phyloP scores from a whole-genome alignment of 2,113 vertebrate genomes.

The Actenoides hombroni region DNA sequence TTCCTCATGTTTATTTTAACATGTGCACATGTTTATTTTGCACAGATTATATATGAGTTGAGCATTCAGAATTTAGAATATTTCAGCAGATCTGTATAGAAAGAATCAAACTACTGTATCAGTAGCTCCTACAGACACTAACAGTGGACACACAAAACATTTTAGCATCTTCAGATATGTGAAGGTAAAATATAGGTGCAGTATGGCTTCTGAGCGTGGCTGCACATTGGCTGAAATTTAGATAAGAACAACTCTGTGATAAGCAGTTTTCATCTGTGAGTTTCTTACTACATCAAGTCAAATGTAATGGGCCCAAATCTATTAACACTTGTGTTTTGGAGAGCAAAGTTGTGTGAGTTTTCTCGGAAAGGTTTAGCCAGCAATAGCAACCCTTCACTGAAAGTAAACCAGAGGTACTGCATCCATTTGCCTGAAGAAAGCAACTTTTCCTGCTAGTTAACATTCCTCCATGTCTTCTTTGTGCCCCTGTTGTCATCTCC shows the following conservation, averaged over 20 bases:
- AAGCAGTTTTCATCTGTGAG: not conserved
- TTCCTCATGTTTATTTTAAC: not conserved
- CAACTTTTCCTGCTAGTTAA: not conserved
- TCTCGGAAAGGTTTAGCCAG: not conserved
- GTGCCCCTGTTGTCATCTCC: not conserved
- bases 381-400: not conserved
- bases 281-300: not conserved
- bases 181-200: conserved; percentile 70
- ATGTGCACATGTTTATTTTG: not conserved
- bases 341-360: not conserved
- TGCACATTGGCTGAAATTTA: conserved; percentile 66
- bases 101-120: not conserved
- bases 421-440: not conserved
- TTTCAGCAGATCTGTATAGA: not conserved
- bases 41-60: not conserved
- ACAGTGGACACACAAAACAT: conserved; percentile 73
- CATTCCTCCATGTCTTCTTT: accelerated
- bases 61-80: not conserved
- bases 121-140: conserved; percentile 59
- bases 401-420: not conserved
- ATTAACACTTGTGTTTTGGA: not conserved
- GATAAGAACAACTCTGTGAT: not conserved
- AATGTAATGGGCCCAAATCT: not conserved
- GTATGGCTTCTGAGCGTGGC: conserved; percentile 71
- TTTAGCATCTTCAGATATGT: conserved; percentile 64